Evolutionary conservation across 2,888 invertebrate species (phyloP).

Genomic region (Hemicrepidius hirtus): DNA sequence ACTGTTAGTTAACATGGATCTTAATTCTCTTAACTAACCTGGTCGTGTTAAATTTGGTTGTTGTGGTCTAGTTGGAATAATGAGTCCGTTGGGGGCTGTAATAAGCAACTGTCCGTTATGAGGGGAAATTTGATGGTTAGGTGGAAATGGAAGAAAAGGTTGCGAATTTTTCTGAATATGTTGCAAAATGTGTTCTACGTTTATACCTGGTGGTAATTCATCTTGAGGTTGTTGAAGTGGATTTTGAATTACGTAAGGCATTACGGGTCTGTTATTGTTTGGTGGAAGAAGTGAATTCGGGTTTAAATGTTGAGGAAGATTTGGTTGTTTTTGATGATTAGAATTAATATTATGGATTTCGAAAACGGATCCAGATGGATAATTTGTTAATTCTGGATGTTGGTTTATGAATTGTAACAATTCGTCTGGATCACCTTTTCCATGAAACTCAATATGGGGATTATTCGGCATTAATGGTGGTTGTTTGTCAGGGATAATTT

Average conservation of each 20-base stretch:
- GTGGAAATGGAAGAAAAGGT: conserved; percentile 49
- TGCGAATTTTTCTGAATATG: conserved; percentile 65
- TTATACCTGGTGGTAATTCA: conserved; percentile 63
- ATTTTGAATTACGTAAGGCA: conserved; percentile 62
- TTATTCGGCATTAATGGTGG: conserved; percentile 8
- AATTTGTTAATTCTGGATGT: conserved; percentile 69
- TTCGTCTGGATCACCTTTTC: conserved; percentile 67
- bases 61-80: conserved; percentile 62
- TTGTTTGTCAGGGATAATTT: neutral
- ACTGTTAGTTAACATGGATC: neutral
- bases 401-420: conserved; percentile 69
- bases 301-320: conserved; percentile 47
- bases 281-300: conserved; percentile 53
- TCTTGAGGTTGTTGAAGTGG: conserved; percentile 56
- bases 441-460: conserved; percentile 61
- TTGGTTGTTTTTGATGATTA: conserved; percentile 52
- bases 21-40: conserved; percentile 56
- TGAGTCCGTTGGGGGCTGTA: conserved; percentile 64
- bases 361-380: conserved; percentile 69
- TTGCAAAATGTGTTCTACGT: conserved; percentile 67
- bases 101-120: conserved; percentile 62
- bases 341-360: conserved; percentile 67
- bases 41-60: conserved; percentile 61
- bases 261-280: conserved; percentile 47
- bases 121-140: conserved; percentile 49